These are phyloP conservation scores for Drosophila takahashii DNA, from an alignment of 1,140 invertebrate species.

Conservation along the genomic window DNA sequence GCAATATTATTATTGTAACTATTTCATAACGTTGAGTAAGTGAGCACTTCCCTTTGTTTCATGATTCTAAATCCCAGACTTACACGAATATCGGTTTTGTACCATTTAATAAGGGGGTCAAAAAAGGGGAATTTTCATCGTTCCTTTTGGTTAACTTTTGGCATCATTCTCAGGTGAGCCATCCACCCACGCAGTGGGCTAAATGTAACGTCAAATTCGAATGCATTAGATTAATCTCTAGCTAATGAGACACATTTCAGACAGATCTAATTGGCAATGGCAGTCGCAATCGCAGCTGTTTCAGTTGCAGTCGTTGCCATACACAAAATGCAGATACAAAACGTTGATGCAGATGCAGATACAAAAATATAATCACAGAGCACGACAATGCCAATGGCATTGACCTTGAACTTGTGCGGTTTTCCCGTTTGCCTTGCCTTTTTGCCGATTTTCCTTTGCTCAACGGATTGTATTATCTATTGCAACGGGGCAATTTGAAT, in stretches of 20 bases:
- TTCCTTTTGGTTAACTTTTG: conserved; percentile 33
- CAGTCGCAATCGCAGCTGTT: conserved; percentile 21
- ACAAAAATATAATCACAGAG: conserved; percentile 26
- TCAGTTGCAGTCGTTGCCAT: conserved; percentile 29
- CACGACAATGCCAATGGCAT: conserved; percentile 38
- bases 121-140: background rate
- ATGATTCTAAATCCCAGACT: background rate
- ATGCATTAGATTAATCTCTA: conserved; percentile 72
- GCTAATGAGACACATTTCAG: conserved; percentile 73
- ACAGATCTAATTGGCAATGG: conserved; percentile 59
- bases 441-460: conserved; percentile 19
- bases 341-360: conserved; percentile 1
- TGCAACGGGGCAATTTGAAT: conserved; percentile 38
- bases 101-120: too few relatives aligned
- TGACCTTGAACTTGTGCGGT: conserved; percentile 64
- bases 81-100: background rate
- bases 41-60: background rate
- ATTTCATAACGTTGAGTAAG: background rate
- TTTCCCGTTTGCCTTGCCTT: conserved; percentile 30
- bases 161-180: conserved; percentile 39
- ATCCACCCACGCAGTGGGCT: conserved; percentile 39
- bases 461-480: conserved; percentile 31
- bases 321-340: conserved; percentile 31
- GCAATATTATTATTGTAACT: background rate
- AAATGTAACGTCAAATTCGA: conserved; percentile 72